Conservation (phyloP, 2,113 vertebrate species). For the Entosphenus tridentatus region DNA sequence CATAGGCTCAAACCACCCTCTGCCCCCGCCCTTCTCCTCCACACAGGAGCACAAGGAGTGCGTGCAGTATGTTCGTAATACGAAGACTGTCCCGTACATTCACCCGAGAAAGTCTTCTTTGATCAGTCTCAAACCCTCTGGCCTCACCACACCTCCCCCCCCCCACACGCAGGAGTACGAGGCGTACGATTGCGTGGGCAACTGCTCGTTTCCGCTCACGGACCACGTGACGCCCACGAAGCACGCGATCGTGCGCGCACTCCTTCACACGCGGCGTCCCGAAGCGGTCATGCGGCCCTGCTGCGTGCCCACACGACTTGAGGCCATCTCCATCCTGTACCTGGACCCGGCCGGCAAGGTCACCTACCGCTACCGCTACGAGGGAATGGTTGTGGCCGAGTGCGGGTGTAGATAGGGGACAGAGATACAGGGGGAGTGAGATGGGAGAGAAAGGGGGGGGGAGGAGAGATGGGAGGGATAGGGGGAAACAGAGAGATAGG, state of each 20-base stretch:
- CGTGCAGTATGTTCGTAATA: no score
- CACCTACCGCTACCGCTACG: constrained; percentile 62
- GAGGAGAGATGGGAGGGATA: no score
- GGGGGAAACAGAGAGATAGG: no score
- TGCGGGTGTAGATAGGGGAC: constrained; percentile 76
- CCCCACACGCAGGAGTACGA: constrained; percentile 50
- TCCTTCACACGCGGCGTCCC: constrained; percentile 60
- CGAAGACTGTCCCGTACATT: no score
- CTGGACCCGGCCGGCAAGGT: constrained; percentile 55
- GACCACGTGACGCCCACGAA: constrained; percentile 71
- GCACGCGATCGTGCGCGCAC: constrained; percentile 70
- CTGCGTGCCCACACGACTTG: constrained; percentile 79
- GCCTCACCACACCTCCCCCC: background rate
- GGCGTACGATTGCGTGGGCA: constrained; percentile 68
- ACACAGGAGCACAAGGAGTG: no score
- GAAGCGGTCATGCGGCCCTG: constrained; percentile 42
- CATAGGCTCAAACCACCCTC: no score
- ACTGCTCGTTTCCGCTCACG: constrained; percentile 59
- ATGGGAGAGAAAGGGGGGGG: no score
- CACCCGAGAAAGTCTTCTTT: no score
- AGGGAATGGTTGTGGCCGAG: constrained; percentile 84
- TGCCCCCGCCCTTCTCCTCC: no score
- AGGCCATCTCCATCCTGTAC: constrained; percentile 74
- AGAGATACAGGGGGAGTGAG: no score
- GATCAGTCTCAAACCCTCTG: no score